A percentile compares a stretch with the other conserved stretches of the same genome.
Conservation (phyloP, 2,888 invertebrate species). For the Pristionchus entomophagus region DNA sequence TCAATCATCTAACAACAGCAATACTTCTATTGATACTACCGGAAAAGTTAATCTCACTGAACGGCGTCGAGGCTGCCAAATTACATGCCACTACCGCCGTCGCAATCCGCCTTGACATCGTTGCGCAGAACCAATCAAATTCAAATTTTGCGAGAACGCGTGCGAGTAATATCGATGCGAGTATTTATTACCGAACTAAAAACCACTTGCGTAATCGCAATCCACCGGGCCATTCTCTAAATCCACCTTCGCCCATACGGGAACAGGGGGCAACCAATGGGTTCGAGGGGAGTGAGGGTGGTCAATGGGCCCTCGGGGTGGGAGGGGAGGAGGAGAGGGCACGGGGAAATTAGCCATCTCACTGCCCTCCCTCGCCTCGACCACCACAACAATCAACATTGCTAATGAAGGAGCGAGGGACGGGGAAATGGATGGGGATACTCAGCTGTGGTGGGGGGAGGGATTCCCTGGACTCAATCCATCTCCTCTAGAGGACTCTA, state of each 20-base stretch:
- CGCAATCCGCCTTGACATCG: too few relatives aligned
- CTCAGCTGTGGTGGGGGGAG: not conserved
- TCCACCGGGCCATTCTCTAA: not conserved
- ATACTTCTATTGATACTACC: too few relatives aligned
- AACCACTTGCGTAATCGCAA: not conserved
- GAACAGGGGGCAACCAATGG: too few relatives aligned
- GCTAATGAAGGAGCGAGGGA: constrained; percentile 52
- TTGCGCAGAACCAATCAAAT: not conserved
- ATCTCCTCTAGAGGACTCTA: not conserved
- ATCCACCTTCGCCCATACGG: too few relatives aligned
- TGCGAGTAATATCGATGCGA: too few relatives aligned
- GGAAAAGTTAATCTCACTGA: too few relatives aligned
- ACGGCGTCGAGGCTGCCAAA: too few relatives aligned
- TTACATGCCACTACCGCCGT: too few relatives aligned
- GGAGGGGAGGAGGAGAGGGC: constrained; percentile 11
- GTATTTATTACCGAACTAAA: too few relatives aligned
- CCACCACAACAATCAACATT: constrained; percentile 54
- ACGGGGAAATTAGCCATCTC: constrained; percentile 28
- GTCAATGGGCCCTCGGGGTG: not conserved
- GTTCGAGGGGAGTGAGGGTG: not conserved
- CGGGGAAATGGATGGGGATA: not conserved
- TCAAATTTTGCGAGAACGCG: too few relatives aligned
- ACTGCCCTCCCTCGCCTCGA: not conserved
- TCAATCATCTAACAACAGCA: not conserved
- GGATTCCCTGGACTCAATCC: not conserved